Evolutionary conservation across 1,140 invertebrate species (phyloP), one percentile per base, ranked within the genome.

Genomic region (Drosophila orena): DNA sequence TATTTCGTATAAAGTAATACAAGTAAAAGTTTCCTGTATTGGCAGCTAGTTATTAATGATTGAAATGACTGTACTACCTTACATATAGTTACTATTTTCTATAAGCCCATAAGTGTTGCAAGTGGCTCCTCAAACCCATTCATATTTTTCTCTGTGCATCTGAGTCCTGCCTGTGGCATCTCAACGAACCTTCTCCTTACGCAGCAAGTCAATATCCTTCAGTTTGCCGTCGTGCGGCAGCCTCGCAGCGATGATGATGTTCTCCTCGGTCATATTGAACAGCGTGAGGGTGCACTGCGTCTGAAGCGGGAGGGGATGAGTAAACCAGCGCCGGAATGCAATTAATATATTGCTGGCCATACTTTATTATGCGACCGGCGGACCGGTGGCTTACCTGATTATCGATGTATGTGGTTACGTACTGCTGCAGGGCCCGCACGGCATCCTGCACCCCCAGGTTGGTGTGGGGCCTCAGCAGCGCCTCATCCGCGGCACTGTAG

Each of bases 401-500:
- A 80, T 94, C 94, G 77, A 95, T 94, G 76, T 96, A 94, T 52
- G 94, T 93, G 66, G 94, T 93, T 90, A 97, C 94, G 80, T 97
- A 96, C 71, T 95, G 94, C 92, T 97, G 96, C 53, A 97, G 93
- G 42, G 96, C 95, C 64, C 95, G 93, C 20, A 97, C 96, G 53
- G 96, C 95, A 92, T 97, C 96, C 85, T 96, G 94, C 35, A 97
- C 95, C 5, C 95, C 95, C 20, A 97, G 93, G 65, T 96, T 95
- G 4, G 96, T 97, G 91, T 97, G 95, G 44, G 95, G 95, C 73
- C 95, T 94, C 58, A 97, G 94, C 52, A 97, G 93, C n/a, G 95
- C 94, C 92, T 98, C 97, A 91, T 98, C 97, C 17, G 95, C 95
- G 68, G 97, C 95, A 81, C 97, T 97, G 92, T 97, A 98, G 35